Evolutionary conservation across 2,888 invertebrate species (phyloP).

Genomic region (Phasia obesa): DNA sequence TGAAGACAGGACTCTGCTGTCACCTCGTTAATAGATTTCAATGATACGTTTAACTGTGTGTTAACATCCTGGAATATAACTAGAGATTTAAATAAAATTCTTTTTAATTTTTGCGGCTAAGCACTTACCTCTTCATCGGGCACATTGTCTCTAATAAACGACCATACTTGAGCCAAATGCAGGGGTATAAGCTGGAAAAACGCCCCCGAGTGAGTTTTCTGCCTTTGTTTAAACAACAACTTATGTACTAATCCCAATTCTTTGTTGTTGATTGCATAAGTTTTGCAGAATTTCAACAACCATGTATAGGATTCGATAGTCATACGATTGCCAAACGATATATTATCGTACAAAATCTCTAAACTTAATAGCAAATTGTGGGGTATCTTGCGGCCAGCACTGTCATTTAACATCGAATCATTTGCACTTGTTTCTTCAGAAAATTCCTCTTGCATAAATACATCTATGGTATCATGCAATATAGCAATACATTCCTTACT

Average conservation of each 20-base stretch:
- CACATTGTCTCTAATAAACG: constrained; percentile 74
- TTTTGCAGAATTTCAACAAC: constrained; percentile 79
- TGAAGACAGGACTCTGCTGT: constrained; percentile 77
- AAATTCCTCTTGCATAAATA: constrained; percentile 75
- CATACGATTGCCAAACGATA: constrained; percentile 77
- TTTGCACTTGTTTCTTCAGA: constrained; percentile 8
- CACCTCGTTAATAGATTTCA: constrained; percentile 78
- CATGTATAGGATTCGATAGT: constrained; percentile 79
- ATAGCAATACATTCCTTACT: constrained; percentile 75
- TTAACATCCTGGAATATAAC: constrained; percentile 31
- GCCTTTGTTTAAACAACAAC: constrained; percentile 79
- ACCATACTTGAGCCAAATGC: constrained; percentile 78
- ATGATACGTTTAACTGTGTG: constrained; percentile 68
- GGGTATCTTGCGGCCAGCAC: constrained; percentile 73
- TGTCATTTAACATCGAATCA: constrained; percentile 59
- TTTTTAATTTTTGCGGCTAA: background rate
- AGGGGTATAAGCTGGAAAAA: constrained; percentile 79
- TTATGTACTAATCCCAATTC: constrained; percentile 79
- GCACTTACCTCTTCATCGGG: constrained; percentile 66
- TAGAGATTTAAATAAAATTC: background rate
- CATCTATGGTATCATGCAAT: constrained; percentile 78
- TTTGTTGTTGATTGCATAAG: constrained; percentile 75
- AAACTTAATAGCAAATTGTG: constrained; percentile 77
- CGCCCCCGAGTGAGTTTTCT: constrained; percentile 80
- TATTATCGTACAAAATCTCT: constrained; percentile 80